Base-by-base conservation (phyloP, 2,888 invertebrate species). In the Leptopilina syphax region DNA sequence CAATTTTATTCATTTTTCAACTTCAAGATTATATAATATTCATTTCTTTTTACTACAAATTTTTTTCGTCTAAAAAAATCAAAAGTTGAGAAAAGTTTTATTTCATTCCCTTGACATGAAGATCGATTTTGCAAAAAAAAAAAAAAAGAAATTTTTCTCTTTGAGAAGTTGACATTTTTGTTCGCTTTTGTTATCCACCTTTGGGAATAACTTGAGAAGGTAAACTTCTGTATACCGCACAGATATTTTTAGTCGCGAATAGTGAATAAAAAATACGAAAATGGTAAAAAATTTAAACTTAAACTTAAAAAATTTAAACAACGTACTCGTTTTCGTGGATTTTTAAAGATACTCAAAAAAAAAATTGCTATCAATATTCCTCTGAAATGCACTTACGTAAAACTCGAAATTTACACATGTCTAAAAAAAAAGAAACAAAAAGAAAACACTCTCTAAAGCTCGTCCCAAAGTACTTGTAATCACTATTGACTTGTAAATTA, bases 401-500 rank as follows among this genome's bases (percentile, higher is more conserved):
- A 41, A 27, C 54, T 73, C 73, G n/a, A 73, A 73, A 73, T 73
- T 73, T 60, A 73, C n/a, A 50, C 44, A 44, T 44, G 18, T 68
- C 68, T 50, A 50, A 68, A 50, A 12, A 50, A 50, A 50, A 12
- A 50, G 0, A 50, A 50, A 7, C 2, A 50, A 50, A 50, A 50
- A 50, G 10, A 50, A 50, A 47, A 47, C 44, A 73, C 57, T n/a
- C 73, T 73, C 73, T 73, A 73, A 60, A 73, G 54, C 73, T 73
- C 73, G 73, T 73, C 73, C 57, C 57, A 73, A 73, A 73, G 73
- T 73, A 73, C 73, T 73, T 73, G 57, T 73, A 73, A 73, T 34
- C 73, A 73, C 34, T 73, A 18, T 18, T 73, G 57, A 73, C 54
- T 60, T 73, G 34, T 73, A 73, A 73, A 57, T 73, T 73, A 41